Percentiles rank a stretch among this genome's conserved stretches.
phyloP scores from a whole-genome alignment of 2,888 invertebrate species.

The Diploptera punctata region DNA sequence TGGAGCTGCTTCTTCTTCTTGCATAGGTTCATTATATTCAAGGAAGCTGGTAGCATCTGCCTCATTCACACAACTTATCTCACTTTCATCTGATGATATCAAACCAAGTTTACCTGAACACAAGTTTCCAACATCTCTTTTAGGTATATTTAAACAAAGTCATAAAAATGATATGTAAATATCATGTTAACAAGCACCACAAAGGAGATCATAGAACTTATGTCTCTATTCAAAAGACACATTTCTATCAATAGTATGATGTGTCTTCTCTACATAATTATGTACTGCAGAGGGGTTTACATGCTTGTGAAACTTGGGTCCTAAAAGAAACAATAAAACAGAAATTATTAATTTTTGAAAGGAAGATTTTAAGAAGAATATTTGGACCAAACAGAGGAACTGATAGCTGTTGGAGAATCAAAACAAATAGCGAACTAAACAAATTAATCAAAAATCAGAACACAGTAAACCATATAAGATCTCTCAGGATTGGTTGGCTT shows the following conservation, averaged over 20 bases:
- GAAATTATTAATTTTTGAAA: too few species aligned
- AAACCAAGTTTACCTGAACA: conserved; percentile 38
- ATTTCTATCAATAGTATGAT: neutral
- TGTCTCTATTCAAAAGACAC: neutral
- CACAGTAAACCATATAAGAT: too few species aligned
- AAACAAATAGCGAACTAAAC: too few species aligned
- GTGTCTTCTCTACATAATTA: neutral
- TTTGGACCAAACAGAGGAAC: too few species aligned
- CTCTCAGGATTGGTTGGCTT: too few species aligned
- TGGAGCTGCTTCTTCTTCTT: neutral
- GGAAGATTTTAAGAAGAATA: too few species aligned
- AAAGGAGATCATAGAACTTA: neutral
- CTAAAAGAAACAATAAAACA: too few species aligned
- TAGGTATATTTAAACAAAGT: neutral
- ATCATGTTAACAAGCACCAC: neutral
- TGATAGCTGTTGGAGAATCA: too few species aligned
- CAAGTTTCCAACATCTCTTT: too few species aligned
- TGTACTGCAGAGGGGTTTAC: neutral
- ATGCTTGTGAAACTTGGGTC: too few species aligned
- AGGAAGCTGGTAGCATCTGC: conserved; percentile 33
- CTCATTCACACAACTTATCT: conserved; percentile 25
- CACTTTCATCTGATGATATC: conserved; percentile 33
- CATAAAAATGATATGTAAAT: neutral
- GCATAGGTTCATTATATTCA: neutral
- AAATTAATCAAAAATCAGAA: too few species aligned